These are phyloP conservation scores for Tromatobia lineatoria DNA, from an alignment of 2,888 invertebrate genomes.

Conservation along the genomic window DNA sequence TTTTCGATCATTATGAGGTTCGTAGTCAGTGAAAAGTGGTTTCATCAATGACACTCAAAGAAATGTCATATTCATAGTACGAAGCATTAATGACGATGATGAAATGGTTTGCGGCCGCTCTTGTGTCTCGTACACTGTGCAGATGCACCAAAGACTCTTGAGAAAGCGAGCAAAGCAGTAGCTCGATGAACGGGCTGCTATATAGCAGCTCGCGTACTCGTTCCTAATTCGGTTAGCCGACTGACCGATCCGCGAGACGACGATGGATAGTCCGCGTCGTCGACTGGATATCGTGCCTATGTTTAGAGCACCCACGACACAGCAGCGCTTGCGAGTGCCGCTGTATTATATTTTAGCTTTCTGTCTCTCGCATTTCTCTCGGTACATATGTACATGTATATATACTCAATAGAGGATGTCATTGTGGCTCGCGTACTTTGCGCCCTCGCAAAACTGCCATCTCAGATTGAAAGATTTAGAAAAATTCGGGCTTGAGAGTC, in stretches of 20 bases:
- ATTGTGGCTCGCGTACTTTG: no score
- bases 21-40: no score
- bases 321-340: constrained; percentile 12
- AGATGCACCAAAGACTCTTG: constrained; percentile 15
- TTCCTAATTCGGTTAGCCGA: constrained; percentile 59
- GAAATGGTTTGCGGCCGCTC: constrained; percentile 9
- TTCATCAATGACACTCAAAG: no score
- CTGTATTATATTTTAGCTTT: constrained; percentile 44
- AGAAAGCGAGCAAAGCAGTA: constrained; percentile 10
- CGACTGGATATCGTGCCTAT: constrained; percentile 57
- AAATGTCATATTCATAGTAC: background rate
- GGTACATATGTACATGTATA: background rate
- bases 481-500: no score
- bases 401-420: no score
- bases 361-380: constrained; percentile 23
- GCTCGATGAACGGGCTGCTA: constrained; percentile 12
- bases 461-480: no score
- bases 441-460: no score
- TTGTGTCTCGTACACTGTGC: background rate
- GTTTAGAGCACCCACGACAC: constrained; percentile 58
- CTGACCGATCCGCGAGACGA: constrained; percentile 57
- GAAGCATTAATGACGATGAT: constrained; percentile 6
- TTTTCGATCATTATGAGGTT: background rate
- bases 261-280: constrained; percentile 58
- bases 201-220: constrained; percentile 34